Base-by-base conservation (phyloP, 2,888 invertebrate species). In the Drosophila picticornis region DNA sequence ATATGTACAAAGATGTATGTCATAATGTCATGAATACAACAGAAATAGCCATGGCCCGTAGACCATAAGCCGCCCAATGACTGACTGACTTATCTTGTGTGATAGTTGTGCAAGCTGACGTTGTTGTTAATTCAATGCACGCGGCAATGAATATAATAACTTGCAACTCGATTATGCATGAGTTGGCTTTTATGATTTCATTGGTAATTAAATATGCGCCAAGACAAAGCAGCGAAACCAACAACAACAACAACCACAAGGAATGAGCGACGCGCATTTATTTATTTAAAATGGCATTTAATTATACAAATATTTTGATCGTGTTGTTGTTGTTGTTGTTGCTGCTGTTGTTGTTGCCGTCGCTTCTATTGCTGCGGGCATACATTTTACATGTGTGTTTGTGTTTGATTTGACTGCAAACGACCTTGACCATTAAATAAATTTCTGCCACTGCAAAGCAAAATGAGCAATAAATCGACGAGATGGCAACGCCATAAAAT, bases 371-470 rank as follows among this genome's bases (percentile, higher is more conserved):
- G 71, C 73, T 63, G 13, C 55, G 52, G 56, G 46, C 56, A 40
- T 64, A 53, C 40, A 77, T 55, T 71, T 60, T 32, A 38, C 27
- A 56, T 74, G 57, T 64, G 50, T 71, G 27, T 52, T 32, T 72
- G 66, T 64, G 34, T 74, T 75, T 78, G 79, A 79, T 84, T 90
- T 78, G 82, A 82, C 84, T 81, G 81, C 79, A 83, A 83, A 77
- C 87, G 89, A 87, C 91, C 89, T 90, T 91, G 89, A 90, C 89
- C 91, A 90, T 91, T 90, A 81, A 91, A 90, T 71, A 77, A 62
- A 81, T 80, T 81, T 85, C 60, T 73, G 64, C 46, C 56, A 81
- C 75, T 84, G 72, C 88, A 89, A 84, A 84, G 67, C 90, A 87
- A 83, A 84, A 86, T 83, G 61, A 81, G 75, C 84, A 89, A 84